Percentiles rank a stretch among this genome's conserved stretches.
These are phyloP conservation scores for Scatophagus argus DNA, from an alignment of 2,113 vertebrate genomes.

Conservation along the genomic window DNA sequence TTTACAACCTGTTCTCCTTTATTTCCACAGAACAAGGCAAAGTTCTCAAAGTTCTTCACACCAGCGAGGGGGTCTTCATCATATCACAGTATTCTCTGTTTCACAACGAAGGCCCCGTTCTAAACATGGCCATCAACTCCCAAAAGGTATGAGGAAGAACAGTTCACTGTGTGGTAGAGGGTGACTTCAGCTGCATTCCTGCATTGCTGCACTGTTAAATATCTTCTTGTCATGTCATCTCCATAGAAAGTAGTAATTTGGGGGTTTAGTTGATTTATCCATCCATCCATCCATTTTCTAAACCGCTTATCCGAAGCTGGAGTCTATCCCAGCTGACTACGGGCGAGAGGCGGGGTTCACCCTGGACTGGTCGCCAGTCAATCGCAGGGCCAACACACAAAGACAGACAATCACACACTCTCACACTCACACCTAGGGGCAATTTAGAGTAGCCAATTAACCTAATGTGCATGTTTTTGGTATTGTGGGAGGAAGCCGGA, in stretches of 20 bases:
- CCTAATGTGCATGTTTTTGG: too few relatives aligned
- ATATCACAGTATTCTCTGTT: conserved; percentile 87
- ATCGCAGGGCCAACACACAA: too few relatives aligned
- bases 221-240: neutral
- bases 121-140: conserved; percentile 85
- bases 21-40: conserved; percentile 84
- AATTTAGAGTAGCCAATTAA: too few relatives aligned
- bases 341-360: too few relatives aligned
- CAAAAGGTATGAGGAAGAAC: conserved; percentile 72
- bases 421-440: too few relatives aligned
- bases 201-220: neutral
- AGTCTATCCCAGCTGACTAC: too few relatives aligned
- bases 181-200: neutral
- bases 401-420: too few relatives aligned
- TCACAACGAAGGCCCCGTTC: conserved; percentile 81
- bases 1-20: neutral
- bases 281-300: too few relatives aligned
- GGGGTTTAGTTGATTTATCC: neutral
- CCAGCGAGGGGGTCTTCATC: conserved; percentile 83
- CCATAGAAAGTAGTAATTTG: neutral
- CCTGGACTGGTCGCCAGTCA: too few relatives aligned
- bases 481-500: too few relatives aligned
- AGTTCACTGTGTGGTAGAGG: neutral
- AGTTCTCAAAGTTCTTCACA: conserved; percentile 86
- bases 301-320: too few relatives aligned